A percentile compares a stretch with the other conserved stretches of the same genome.
These are phyloP conservation scores for Cyrtorhinus lividipennis DNA, from an alignment of 1,140 invertebrate genomes.

Conservation along the genomic window DNA sequence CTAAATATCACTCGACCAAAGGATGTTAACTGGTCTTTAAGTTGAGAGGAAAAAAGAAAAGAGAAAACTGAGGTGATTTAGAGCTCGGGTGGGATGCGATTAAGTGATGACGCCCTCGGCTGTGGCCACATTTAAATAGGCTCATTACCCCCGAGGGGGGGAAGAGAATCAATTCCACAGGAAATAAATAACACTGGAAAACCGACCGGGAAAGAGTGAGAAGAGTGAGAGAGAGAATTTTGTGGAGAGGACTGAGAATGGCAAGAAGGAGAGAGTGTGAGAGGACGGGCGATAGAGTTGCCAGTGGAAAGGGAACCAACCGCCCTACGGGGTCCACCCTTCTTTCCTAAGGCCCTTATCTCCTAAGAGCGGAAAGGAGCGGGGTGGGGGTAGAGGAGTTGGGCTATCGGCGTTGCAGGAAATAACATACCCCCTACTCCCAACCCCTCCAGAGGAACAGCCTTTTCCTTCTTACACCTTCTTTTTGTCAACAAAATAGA, in stretches of 20 bases:
- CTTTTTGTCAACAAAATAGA: constrained; percentile 10
- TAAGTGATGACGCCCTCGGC: constrained; percentile 6
- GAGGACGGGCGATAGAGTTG: neutral
- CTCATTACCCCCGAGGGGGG: neutral
- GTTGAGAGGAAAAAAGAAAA: neutral
- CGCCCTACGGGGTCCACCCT: neutral
- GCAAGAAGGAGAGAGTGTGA: neutral
- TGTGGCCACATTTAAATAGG: constrained; percentile 3
- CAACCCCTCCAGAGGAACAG: neutral
- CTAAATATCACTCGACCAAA: neutral
- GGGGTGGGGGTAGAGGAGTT: neutral
- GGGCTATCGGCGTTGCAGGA: constrained; percentile 1
- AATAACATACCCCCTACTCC: neutral
- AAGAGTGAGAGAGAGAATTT: neutral
- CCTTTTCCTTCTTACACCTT: constrained; percentile 8
- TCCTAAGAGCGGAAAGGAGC: neutral
- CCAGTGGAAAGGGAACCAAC: neutral
- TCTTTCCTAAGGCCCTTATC: neutral
- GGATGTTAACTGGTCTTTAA: neutral
- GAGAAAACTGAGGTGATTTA: constrained; percentile 1
- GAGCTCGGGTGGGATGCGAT: neutral
- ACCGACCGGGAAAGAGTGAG: neutral
- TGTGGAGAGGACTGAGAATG: neutral
- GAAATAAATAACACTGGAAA: neutral
- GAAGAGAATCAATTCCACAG: constrained; percentile 4